Conservation (phyloP, 2,113 vertebrate species). For the Turdus rufiventris region DNA sequence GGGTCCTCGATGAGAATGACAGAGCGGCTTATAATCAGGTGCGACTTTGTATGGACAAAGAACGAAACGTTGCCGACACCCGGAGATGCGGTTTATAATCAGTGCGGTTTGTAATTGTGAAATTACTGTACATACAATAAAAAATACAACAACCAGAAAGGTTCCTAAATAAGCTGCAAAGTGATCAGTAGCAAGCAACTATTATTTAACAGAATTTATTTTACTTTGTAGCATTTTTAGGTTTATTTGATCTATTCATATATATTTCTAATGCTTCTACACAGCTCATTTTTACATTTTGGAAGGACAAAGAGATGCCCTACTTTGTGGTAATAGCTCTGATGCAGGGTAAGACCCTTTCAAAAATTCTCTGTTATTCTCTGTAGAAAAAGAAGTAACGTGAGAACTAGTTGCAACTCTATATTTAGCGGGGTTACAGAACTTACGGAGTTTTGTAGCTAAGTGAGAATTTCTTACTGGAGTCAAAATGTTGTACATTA, state of each 20-base stretch:
- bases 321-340: constrained; percentile 88
- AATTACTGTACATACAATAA: neutral
- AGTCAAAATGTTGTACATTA: neutral
- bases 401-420: neutral
- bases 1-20: too few relatives aligned
- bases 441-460: neutral
- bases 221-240: neutral
- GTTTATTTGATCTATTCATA: neutral
- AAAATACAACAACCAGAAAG: neutral
- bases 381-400: neutral
- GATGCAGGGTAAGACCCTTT: constrained; percentile 86
- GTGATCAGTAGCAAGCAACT: neutral
- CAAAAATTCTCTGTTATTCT: neutral
- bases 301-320: constrained; percentile 80
- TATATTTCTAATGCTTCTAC: constrained; percentile 40
- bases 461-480: neutral
- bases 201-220: neutral
- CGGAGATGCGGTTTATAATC: too few relatives aligned
- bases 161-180: neutral
- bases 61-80: too few relatives aligned
- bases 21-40: too few relatives aligned
- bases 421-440: neutral
- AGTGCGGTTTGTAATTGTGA: too few relatives aligned
- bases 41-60: too few relatives aligned
- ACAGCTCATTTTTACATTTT: constrained; percentile 79